Percentiles rank a stretch among this genome's conserved stretches.
Conservation (phyloP, 2,888 invertebrate genomes). For the Cecidostiba fungosa region DNA sequence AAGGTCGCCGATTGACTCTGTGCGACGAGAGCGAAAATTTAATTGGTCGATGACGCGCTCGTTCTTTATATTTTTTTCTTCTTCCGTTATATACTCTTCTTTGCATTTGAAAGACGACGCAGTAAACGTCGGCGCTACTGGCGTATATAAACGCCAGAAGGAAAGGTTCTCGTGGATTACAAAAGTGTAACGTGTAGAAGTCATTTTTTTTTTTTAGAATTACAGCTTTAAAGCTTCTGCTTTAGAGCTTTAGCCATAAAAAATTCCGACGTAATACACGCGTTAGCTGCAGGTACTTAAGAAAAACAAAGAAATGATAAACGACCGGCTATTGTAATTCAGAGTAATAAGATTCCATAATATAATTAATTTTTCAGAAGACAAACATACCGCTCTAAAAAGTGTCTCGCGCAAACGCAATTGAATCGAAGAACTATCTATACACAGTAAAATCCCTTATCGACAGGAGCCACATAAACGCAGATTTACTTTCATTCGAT, state of each 20-base stretch:
- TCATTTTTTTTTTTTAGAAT: not conserved
- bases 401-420: not conserved
- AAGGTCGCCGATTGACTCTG: slow-evolving; percentile 25
- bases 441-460: not conserved
- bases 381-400: not conserved
- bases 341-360: too few relatives aligned
- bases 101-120: not conserved
- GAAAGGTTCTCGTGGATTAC: not conserved
- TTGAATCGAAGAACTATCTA: not conserved
- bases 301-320: too few relatives aligned
- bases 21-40: slow-evolving; percentile 20
- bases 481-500: not conserved
- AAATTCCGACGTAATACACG: not conserved
- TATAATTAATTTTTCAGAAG: too few relatives aligned
- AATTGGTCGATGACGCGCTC: slow-evolving; percentile 37
- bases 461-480: not conserved
- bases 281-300: not conserved
- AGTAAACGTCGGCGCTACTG: not conserved
- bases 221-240: not conserved
- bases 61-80: not conserved
- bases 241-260: not conserved
- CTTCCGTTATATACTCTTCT: not conserved
- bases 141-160: not conserved
- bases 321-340: too few relatives aligned
- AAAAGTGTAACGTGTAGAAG: not conserved